Evolutionary conservation across 2,797 vertebrate species (phyloP).

Genomic region (Dipus sagitta): DNA sequence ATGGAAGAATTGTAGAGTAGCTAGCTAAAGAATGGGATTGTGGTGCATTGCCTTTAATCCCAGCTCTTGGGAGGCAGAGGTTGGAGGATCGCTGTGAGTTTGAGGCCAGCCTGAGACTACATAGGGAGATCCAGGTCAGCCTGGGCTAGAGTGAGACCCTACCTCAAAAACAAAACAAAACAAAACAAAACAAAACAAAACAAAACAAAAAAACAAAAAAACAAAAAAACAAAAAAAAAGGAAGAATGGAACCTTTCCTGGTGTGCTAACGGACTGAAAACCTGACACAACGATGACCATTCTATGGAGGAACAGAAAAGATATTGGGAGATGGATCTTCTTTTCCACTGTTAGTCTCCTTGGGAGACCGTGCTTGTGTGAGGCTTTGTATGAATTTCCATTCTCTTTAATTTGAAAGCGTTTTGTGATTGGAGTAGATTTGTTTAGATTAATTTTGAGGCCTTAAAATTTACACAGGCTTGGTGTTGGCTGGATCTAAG

Average conservation of each 20-base stretch:
- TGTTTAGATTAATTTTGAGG: neutral
- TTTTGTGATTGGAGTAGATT: neutral
- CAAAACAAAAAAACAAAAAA: no score
- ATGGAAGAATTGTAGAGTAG: neutral
- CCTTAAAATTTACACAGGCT: conserved; percentile 11
- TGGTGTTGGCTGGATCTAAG: neutral
- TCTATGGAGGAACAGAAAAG: neutral
- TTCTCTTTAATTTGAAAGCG: conserved; percentile 18
- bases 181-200: no score
- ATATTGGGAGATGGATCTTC: neutral
- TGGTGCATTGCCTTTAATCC: no score
- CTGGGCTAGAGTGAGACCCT: no score
- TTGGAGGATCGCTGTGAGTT: no score
- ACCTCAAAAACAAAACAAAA: no score
- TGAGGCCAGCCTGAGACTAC: no score
- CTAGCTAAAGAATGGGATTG: neutral
- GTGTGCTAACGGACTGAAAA: neutral
- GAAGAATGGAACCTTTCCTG: neutral
- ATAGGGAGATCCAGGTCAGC: no score
- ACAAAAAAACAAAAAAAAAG: no score
- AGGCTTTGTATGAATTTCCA: neutral
- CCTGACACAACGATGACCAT: neutral
- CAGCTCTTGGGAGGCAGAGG: no score
- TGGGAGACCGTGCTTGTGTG: neutral
- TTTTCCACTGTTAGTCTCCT: neutral